Evolutionary conservation across 2,113 vertebrate species (phyloP).

Genomic region (Raja brachyura): DNA sequence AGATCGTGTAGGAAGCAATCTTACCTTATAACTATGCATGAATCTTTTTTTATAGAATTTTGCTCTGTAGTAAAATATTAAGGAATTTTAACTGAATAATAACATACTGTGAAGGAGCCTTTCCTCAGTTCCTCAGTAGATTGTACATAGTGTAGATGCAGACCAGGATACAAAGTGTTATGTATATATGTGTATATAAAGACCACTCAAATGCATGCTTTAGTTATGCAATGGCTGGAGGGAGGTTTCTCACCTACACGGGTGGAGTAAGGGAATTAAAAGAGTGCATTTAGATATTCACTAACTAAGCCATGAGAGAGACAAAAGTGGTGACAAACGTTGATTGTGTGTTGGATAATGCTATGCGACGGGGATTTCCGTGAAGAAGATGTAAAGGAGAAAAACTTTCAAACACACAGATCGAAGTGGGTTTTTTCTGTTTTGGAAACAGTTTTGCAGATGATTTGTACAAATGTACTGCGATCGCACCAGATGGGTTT

Average conservation of each 20-base stretch:
- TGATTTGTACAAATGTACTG: background rate
- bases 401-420: background rate
- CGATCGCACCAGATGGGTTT: background rate
- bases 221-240: constrained; percentile 33
- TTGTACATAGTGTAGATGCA: constrained; percentile 35
- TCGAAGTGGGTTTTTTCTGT: background rate
- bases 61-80: constrained; percentile 37
- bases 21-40: constrained; percentile 31
- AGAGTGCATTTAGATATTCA: constrained; percentile 26
- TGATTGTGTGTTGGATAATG: background rate
- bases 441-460: constrained; percentile 10
- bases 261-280: background rate
- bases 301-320: background rate
- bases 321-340: background rate
- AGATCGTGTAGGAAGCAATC: constrained; percentile 22
- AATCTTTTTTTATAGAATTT: constrained; percentile 36
- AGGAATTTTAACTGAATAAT: constrained; percentile 29
- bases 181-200: constrained; percentile 34
- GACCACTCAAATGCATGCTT: constrained; percentile 32
- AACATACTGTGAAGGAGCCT: constrained; percentile 37
- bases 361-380: background rate
- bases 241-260: background rate
- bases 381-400: background rate
- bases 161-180: background rate
- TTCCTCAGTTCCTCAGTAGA: constrained; percentile 36